phyloP scores from a whole-genome alignment of 2,797 vertebrate species.

The Dendrocincla fuliginosa region DNA sequence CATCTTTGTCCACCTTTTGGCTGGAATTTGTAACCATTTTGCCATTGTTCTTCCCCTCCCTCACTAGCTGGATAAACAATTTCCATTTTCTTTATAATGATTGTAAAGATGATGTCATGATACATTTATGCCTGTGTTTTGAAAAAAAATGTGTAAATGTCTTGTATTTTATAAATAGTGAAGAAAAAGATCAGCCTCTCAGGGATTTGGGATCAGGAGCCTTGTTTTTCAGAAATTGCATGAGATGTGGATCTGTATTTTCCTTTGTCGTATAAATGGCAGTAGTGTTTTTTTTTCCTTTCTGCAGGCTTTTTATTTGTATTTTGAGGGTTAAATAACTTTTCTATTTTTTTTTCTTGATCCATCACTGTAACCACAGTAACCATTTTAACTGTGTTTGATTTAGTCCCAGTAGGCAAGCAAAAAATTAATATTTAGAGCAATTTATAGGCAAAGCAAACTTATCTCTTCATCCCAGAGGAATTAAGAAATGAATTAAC shows the following conservation, averaged over 20 bases:
- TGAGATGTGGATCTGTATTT: neutral
- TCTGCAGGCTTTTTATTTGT: neutral
- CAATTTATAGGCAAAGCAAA: conserved; percentile 42
- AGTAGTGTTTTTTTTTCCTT: neutral
- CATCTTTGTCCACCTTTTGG: neutral
- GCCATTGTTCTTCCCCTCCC: neutral
- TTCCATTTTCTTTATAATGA: neutral
- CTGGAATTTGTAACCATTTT: neutral
- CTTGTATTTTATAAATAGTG: neutral
- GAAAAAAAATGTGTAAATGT: rapidly evolving
- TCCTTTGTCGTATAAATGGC: neutral
- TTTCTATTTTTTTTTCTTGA: neutral
- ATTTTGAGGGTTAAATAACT: conserved; percentile 58
- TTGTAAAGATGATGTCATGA: neutral
- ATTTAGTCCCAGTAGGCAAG: conserved; percentile 55
- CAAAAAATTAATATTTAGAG: conserved; percentile 64
- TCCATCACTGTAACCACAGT: conserved; percentile 69
- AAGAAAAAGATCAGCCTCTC: neutral
- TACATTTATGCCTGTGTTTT: neutral
- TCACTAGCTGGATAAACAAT: neutral
- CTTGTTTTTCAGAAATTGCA: neutral
- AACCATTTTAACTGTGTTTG: conserved; percentile 70
- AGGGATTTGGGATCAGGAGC: neutral
- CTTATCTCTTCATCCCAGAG: conserved; percentile 17
- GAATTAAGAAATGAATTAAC: conserved; percentile 46